Evolutionary conservation across 2,888 invertebrate genomes (phyloP).

Genomic region (Drosophila multiciliata): DNA sequence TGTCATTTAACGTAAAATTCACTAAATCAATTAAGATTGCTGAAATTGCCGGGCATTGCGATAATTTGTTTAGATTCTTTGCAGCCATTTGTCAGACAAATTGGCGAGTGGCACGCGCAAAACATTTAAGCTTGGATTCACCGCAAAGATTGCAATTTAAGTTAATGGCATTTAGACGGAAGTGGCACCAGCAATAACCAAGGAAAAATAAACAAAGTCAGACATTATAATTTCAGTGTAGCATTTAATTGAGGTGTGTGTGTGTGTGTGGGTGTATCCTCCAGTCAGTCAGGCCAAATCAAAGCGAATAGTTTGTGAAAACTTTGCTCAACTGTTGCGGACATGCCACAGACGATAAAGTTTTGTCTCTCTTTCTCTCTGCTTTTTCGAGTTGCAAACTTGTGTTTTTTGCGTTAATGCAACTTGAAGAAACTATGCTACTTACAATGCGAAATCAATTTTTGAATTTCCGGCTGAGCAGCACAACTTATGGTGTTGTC

Average conservation of each 20-base stretch:
- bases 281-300: constrained; percentile 8
- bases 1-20: constrained; percentile 27
- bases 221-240: constrained; percentile 63
- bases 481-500: constrained; percentile 46
- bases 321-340: constrained; percentile 73
- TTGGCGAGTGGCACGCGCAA: constrained; percentile 63
- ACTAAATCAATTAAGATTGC: constrained; percentile 75
- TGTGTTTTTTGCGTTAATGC: constrained; percentile 55
- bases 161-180: constrained; percentile 69
- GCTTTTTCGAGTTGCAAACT: constrained; percentile 42
- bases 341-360: constrained; percentile 68
- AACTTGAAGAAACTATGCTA: constrained; percentile 66
- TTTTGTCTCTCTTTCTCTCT: constrained; percentile 44
- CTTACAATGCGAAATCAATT: constrained; percentile 75
- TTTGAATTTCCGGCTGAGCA: constrained; percentile 57
- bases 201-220: constrained; percentile 28
- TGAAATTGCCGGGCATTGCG: constrained; percentile 45
- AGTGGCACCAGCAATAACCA: constrained; percentile 55
- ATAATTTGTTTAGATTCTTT: constrained; percentile 56
- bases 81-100: constrained; percentile 54
- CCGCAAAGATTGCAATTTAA: constrained; percentile 67
- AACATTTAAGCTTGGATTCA: constrained; percentile 48
- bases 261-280: neutral
- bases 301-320: constrained; percentile 58
- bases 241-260: constrained; percentile 69